Base-by-base conservation (phyloP, 2,888 invertebrate species). In the Scaptomyza flava region DNA sequence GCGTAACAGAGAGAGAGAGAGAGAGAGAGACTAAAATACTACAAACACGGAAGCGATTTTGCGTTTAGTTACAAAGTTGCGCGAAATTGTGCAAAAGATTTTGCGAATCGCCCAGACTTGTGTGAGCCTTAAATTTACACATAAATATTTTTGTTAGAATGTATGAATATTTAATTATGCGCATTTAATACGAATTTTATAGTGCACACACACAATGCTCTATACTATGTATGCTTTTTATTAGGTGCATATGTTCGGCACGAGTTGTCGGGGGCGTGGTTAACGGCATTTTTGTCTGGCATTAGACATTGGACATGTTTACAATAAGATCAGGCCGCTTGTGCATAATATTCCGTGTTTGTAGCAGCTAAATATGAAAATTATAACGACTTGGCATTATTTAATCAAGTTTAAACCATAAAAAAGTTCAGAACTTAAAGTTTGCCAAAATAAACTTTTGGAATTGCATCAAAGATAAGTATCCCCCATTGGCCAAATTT, bases 71-170 rank as follows among this genome's bases (percentile, higher is more conserved):
- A 84, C 81, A 84, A 64, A 65, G 81, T 79, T 69, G 77, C 53
- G 9, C 42, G 67, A 83, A 83, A 78, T 71, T 81, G 81, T 73
- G 81, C 68, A 79, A 66, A 79, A 79, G 63, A 67, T 68, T 81
- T 79, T 72, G 8, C 43, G 63, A 76, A 65, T 73, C 76, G 64
- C 62, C 61, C 68, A 72, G 17, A 27, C 17, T 41, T 33, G 23
- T 34, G 23, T 6, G 5, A 6, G n/a, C 12, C 12, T 33, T 38
- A 31, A 66, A 58, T 62, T 34, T 47, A 45, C 20, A 34, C 14
- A 33, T 17, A 43, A 9, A 30, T 17, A 34, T 9, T n/a, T 60
- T n/a, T 60, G 2, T 14, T 6, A 8, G 9, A 34, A 33, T 14
- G 6, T 31, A 30, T 14, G 23, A 20, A 51, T 8, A 12, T 33